phyloP scores from a whole-genome alignment of 2,888 invertebrate species.

The Sarcophaga rosellei region DNA sequence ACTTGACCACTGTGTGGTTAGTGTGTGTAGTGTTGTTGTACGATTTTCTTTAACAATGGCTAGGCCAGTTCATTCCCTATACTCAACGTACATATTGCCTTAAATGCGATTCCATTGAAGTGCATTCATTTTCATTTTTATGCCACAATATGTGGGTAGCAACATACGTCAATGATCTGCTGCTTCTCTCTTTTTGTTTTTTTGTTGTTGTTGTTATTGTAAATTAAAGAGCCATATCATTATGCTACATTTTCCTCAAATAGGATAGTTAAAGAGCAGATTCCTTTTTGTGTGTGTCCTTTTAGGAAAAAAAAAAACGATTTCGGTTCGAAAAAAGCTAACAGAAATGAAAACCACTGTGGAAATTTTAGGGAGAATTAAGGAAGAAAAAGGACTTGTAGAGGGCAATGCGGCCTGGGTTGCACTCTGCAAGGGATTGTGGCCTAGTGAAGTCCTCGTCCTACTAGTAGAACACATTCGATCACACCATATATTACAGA shows the following conservation, averaged over 20 bases:
- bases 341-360: too few relatives aligned
- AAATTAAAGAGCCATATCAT: constrained; percentile 11
- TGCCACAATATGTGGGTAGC: constrained; percentile 39
- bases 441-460: too few relatives aligned
- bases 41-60: constrained; percentile 8
- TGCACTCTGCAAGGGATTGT: too few relatives aligned
- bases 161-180: background rate
- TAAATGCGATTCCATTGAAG: constrained; percentile 10
- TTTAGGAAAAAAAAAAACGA: too few relatives aligned
- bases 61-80: constrained; percentile 5
- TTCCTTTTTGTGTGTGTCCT: background rate
- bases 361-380: too few relatives aligned
- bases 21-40: background rate
- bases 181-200: background rate
- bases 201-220: background rate
- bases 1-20: constrained; percentile 29
- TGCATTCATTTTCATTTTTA: constrained; percentile 6
- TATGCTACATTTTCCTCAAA: constrained; percentile 22
- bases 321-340: too few relatives aligned
- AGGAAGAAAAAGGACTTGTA: too few relatives aligned
- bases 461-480: too few relatives aligned
- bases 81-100: background rate
- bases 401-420: too few relatives aligned
- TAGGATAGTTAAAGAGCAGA: background rate
- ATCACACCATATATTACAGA: too few relatives aligned